Conservation (phyloP, 2,888 invertebrate species). For the Allophyes oxyacanthae region DNA sequence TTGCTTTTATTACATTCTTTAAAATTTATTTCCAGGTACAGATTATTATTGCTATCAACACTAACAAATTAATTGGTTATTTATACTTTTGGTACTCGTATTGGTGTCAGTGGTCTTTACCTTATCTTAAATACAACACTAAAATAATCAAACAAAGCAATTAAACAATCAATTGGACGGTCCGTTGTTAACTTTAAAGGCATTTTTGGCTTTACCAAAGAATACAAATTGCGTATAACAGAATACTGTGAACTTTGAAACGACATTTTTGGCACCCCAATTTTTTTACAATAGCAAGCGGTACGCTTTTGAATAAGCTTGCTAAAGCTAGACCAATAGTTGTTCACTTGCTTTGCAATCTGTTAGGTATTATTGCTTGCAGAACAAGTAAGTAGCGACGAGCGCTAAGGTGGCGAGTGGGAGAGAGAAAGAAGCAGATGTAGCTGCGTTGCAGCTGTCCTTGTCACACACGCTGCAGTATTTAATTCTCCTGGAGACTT, state of each 20-base stretch:
- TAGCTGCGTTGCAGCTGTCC: constrained; percentile 87
- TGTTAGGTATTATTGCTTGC: constrained; percentile 75
- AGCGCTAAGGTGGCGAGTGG: constrained; percentile 75
- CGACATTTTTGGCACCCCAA: constrained; percentile 48
- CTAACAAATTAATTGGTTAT: constrained; percentile 42
- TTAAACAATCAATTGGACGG: constrained; percentile 73
- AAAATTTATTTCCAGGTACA: constrained; percentile 51
- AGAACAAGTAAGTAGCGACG: constrained; percentile 73
- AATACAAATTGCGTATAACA: constrained; percentile 25
- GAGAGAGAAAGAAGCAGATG: constrained; percentile 73
- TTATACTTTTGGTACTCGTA: constrained; percentile 47
- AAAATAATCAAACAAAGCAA: constrained; percentile 66
- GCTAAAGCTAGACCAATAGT: constrained; percentile 44
- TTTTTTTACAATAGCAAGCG: constrained; percentile 46
- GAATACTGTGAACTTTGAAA: constrained; percentile 15
- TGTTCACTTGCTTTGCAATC: constrained; percentile 55
- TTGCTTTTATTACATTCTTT: constrained; percentile 24
- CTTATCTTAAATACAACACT: constrained; percentile 49
- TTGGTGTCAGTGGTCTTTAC: constrained; percentile 32
- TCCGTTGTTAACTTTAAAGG: constrained; percentile 62
- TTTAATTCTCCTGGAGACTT: constrained; percentile 65
- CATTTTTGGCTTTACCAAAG: constrained; percentile 47
- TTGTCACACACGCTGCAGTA: constrained; percentile 84
- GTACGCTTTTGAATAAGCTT: constrained; percentile 22
- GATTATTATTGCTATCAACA: constrained; percentile 31